These are phyloP conservation scores for Bursaphelenchus okinawaensis DNA, from an alignment of 2,888 invertebrate species.

Conservation along the genomic window DNA sequence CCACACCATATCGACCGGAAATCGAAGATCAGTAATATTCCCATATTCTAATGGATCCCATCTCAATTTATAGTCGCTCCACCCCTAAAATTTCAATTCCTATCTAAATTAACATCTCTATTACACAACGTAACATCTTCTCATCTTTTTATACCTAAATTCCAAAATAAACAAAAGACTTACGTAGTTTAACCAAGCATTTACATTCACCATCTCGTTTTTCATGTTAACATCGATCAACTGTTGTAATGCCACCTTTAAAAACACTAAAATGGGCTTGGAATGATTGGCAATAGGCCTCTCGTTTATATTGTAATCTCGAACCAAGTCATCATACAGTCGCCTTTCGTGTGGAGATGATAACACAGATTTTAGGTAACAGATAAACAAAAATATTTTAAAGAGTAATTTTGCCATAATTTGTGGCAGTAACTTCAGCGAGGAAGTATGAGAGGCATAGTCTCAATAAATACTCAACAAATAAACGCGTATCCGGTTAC, in stretches of 20 bases:
- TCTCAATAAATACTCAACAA: too few species aligned
- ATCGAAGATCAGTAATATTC: conserved; percentile 31
- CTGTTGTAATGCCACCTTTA: conserved; percentile 48
- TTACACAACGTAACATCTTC: too few species aligned
- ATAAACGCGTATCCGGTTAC: too few species aligned
- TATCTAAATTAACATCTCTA: conserved; percentile 42
- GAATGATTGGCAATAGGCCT: conserved; percentile 44
- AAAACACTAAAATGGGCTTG: conserved; percentile 42
- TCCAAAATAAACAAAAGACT: conserved; percentile 25
- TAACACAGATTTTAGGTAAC: conserved; percentile 4
- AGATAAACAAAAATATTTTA: too few species aligned
- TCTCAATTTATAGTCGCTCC: conserved; percentile 47
- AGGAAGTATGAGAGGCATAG: too few species aligned
- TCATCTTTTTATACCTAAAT: conserved; percentile 46
- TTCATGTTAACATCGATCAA: conserved; percentile 45
- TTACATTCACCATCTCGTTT: not conserved
- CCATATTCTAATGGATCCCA: conserved; percentile 43
- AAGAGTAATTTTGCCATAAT: too few species aligned
- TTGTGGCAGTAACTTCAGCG: too few species aligned
- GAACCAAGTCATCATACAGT: conserved; percentile 51
- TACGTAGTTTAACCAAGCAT: not conserved
- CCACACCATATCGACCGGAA: conserved; percentile 37
- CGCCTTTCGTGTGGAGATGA: conserved; percentile 42
- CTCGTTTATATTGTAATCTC: conserved; percentile 52
- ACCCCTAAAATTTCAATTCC: conserved; percentile 41